phyloP scores from a whole-genome alignment of 2,888 invertebrate genomes.

The Coelinius sp. region DNA sequence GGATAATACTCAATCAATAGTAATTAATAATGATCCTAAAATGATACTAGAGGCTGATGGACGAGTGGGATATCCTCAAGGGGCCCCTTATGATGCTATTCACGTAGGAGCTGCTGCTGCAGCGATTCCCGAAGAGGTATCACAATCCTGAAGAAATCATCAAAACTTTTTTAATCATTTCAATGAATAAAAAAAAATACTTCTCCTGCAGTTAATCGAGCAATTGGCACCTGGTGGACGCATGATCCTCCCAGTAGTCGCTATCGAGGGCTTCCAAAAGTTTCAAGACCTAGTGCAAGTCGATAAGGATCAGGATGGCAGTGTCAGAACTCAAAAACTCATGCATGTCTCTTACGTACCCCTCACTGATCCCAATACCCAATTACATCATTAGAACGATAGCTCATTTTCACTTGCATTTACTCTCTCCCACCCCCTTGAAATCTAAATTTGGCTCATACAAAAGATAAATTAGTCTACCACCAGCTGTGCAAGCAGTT shows the following conservation, averaged over 20 bases:
- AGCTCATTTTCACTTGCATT: neutral
- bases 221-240: conserved; percentile 94
- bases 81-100: conserved; percentile 92
- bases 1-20: too few relatives aligned
- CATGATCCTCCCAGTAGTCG: conserved; percentile 91
- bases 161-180: neutral
- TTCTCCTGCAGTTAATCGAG: conserved; percentile 78
- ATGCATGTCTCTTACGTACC: conserved; percentile 99
- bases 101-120: conserved; percentile 94
- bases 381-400: conserved; percentile 69
- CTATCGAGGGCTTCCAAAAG: conserved; percentile 85
- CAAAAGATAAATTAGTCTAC: neutral
- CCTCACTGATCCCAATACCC: conserved; percentile 86
- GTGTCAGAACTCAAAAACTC: conserved; percentile 80
- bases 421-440: neutral
- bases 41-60: conserved; percentile 85
- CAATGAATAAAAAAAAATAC: neutral
- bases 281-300: conserved; percentile 76
- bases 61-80: conserved; percentile 80
- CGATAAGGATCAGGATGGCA: conserved; percentile 89
- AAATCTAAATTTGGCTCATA: neutral
- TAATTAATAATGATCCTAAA: conserved; percentile 52
- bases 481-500: neutral
- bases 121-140: conserved; percentile 78
- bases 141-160: neutral